phyloP scores from a whole-genome alignment of 2,797 vertebrate species.

The Enteromius trimaculatus region DNA sequence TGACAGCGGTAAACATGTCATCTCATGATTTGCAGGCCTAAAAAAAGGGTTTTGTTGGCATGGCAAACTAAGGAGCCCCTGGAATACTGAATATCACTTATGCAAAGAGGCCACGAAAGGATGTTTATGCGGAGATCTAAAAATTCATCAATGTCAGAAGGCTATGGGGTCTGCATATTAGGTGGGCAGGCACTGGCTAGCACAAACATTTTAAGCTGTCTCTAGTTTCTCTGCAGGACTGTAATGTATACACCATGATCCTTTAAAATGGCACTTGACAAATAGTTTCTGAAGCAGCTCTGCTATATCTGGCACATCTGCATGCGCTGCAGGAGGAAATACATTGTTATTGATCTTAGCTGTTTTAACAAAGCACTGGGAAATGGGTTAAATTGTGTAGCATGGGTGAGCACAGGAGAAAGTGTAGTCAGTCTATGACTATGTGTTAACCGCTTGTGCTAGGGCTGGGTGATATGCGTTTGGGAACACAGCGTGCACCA shows the following conservation, averaged over 20 bases:
- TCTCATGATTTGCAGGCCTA: constrained; percentile 33
- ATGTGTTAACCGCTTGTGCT: not conserved
- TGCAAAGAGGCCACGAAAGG: constrained; percentile 15
- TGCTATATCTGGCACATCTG: constrained; percentile 31
- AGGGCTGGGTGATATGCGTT: not conserved
- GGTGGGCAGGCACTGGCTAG: constrained; percentile 19
- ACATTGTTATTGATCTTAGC: not conserved
- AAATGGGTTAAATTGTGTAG: constrained; percentile 13
- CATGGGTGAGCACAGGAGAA: not conserved
- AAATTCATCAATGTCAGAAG: constrained; percentile 18
- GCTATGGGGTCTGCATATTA: constrained; percentile 24
- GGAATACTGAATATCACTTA: constrained; percentile 33
- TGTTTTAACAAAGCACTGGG: not conserved
- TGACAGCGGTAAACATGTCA: constrained; percentile 42
- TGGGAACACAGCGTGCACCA: not conserved
- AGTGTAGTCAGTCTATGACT: not conserved
- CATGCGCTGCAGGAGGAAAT: not conserved
- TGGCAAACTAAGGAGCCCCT: constrained; percentile 30
- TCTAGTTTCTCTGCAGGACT: constrained; percentile 16
- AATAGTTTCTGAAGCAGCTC: constrained; percentile 21
- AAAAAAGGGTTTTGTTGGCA: constrained; percentile 22
- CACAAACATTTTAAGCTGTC: constrained; percentile 34
- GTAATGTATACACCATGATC: constrained; percentile 41
- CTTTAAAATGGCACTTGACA: constrained; percentile 32
- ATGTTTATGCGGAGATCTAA: constrained; percentile 19